Base-by-base conservation (phyloP, 2,888 invertebrate genomes). In the Dermolepida albohirtum region DNA sequence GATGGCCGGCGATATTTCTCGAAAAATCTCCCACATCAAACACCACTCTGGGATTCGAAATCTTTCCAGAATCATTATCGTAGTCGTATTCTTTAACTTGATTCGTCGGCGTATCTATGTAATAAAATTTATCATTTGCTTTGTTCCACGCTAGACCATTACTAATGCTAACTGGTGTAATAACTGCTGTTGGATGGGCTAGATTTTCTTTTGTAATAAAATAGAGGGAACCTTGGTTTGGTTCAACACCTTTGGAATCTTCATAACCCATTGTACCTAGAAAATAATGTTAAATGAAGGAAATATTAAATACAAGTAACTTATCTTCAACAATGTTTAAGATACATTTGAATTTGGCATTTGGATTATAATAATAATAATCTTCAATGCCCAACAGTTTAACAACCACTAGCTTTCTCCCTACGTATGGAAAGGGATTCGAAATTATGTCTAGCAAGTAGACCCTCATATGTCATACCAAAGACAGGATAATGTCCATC, bases 61-160 rank as follows among this genome's bases (percentile, higher is more conserved):
- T 87, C n/a, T 74, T 78, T 12, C 88, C 89, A 12, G 82, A 84
- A 1, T 83, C 82, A 0, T 87, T 77, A 73, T 93, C 86, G 75
- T 87, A 94, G 77, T 93, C 90, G 76, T 90, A 94, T 7, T 88
- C 89, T 64, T 87, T 89, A 1, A 94, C 85, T 73, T 89, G 87
- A 39, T 85, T 80, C 0, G 90, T 89, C 0, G 88, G 86, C 0
- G 92, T 88, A 81, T 95, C 94, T 40, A 93, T 92, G 81, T 91
- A 94, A 81, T 90, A 94, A 86, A 94, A 89, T 74, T 86, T 88
- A 70, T 87, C 86, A 76, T 89, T 88, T 75, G 91, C 89, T 0
- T 83, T 78, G 14, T 89, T 90, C 94, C 94, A 95, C 0, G 90
- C 89, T 5, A 94, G 81, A 1, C 94, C 94, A 76, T 94, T 95